Percentiles rank a stretch among this genome's conserved stretches.
Conservation (phyloP, 2,888 invertebrate species). For the Neoitamus cyanurus region DNA sequence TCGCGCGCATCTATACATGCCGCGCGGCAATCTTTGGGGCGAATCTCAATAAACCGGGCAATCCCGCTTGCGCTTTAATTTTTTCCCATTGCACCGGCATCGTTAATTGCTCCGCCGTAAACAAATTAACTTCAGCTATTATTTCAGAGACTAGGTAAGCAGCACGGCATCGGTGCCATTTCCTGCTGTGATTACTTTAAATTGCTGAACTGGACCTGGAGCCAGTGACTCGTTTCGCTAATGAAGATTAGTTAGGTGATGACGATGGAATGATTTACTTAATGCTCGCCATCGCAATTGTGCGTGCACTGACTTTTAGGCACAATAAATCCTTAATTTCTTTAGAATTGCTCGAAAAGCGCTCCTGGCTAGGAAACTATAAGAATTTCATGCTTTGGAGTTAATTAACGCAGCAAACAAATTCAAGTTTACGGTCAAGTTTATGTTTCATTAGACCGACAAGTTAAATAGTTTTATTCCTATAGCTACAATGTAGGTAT, state of each 20-base stretch:
- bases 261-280: conserved; percentile 20
- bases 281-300: neutral
- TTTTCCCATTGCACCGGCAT: neutral
- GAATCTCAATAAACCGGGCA: neutral
- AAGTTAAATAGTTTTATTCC: neutral
- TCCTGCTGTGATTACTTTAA: conserved; percentile 2
- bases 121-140: conserved; percentile 22
- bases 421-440: neutral
- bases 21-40: neutral
- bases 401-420: neutral
- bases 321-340: neutral
- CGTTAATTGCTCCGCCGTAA: neutral
- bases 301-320: neutral
- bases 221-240: neutral
- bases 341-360: neutral
- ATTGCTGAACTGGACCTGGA: neutral
- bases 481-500: neutral
- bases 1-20: neutral
- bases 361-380: neutral
- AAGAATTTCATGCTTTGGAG: neutral
- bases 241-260: conserved; percentile 24
- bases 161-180: conserved; percentile 2
- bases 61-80: neutral
- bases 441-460: neutral
- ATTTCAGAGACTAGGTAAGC: neutral